These are phyloP conservation scores for Mechanitis mazaeus DNA, from an alignment of 2,888 invertebrate species.

Conservation along the genomic window DNA sequence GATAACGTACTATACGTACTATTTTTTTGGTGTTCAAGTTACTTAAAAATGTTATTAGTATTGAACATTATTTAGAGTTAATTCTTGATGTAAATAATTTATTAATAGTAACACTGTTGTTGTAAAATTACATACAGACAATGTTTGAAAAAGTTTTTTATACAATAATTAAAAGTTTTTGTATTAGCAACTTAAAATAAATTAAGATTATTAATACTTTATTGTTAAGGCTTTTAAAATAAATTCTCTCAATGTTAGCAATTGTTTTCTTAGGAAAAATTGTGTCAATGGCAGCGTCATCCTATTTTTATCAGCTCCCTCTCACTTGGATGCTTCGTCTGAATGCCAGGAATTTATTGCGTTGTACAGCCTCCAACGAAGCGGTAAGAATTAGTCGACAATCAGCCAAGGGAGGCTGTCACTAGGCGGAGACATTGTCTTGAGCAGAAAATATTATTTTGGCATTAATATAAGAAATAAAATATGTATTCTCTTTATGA, in stretches of 20 bases:
- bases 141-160: too few species aligned
- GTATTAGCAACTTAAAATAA: background rate
- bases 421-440: slow-evolving; percentile 32
- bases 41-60: background rate
- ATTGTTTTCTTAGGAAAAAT: slow-evolving; percentile 64
- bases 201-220: background rate
- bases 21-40: too few species aligned
- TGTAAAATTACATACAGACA: too few species aligned
- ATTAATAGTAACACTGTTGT: too few species aligned
- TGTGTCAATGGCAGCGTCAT: slow-evolving; percentile 60
- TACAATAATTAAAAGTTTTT: too few species aligned
- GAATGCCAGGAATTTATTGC: slow-evolving; percentile 72
- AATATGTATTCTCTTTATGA: slow-evolving; percentile 9
- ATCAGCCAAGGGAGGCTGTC: slow-evolving; percentile 38
- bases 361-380: slow-evolving; percentile 64
- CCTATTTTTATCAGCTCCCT: slow-evolving; percentile 67
- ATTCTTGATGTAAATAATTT: too few species aligned
- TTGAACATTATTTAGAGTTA: too few species aligned
- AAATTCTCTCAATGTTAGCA: slow-evolving; percentile 5
- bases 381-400: slow-evolving; percentile 67
- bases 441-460: slow-evolving; percentile 23
- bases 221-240: background rate
- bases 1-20: too few species aligned
- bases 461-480: slow-evolving; percentile 19
- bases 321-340: slow-evolving; percentile 62